These are phyloP conservation scores for Clitarchus hookeri DNA, from an alignment of 2,888 invertebrate genomes.

Conservation along the genomic window DNA sequence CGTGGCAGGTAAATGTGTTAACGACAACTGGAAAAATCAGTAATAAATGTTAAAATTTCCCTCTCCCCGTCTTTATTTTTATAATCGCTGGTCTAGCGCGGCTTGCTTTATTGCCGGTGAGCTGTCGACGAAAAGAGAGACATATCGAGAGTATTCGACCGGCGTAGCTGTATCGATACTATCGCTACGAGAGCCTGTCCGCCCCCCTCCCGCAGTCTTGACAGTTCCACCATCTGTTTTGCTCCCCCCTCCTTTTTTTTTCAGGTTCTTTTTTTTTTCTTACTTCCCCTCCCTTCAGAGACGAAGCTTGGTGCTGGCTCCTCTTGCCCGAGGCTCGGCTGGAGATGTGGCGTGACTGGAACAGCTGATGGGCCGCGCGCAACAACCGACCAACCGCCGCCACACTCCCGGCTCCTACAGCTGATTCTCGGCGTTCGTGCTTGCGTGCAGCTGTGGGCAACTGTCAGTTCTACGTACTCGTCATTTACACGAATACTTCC, in stretches of 20 bases:
- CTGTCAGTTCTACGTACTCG: too few species aligned
- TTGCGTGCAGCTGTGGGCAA: too few species aligned
- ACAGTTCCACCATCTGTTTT: too few species aligned
- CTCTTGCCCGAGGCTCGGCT: neutral
- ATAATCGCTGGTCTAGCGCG: neutral
- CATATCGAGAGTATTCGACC: neutral
- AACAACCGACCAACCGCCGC: neutral
- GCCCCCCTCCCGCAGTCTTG: too few species aligned
- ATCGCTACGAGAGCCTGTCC: neutral
- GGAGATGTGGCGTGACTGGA: constrained; percentile 5
- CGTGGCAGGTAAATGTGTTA: neutral
- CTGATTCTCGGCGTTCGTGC: neutral
- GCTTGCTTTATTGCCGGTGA: neutral
- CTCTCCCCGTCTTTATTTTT: neutral
- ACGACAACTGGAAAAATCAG: neutral
- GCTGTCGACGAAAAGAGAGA: neutral
- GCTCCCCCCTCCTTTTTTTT: too few species aligned
- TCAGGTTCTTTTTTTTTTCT: neutral
- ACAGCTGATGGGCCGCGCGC: neutral
- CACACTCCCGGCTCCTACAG: neutral
- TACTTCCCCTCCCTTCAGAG: neutral
- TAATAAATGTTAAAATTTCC: neutral
- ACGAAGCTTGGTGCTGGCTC: neutral
- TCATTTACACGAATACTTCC: too few species aligned
- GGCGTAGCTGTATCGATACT: neutral